Base-by-base conservation (phyloP, 1,140 invertebrate species). In the Calycopis cecrops region DNA sequence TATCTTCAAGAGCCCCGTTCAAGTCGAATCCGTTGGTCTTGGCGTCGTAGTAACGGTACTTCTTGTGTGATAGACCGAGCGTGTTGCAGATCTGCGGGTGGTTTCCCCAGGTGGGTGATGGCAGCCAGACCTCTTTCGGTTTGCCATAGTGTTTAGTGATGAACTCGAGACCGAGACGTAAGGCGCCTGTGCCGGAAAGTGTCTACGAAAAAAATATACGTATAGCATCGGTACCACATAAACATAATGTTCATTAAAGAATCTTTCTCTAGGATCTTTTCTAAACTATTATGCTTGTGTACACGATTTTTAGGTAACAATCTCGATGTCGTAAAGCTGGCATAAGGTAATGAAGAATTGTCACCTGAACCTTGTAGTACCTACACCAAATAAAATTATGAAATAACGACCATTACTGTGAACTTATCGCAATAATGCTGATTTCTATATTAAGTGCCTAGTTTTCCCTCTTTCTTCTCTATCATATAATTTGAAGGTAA, bases 101-200 rank as follows among this genome's bases (percentile, higher is more conserved):
- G 85, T 99, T 99, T 49, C 97, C 98, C 99, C 99, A 99, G 0
- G 98, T 95, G 9, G 98, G 98, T n/a, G 91, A 91, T 12, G 98
- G 97, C 64, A 99, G 71, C 88, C 98, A 99, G 49, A 99, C 90
- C 54, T 93, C 93, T 85, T 98, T 98, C 57, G 90, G 92, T 9
- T 93, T 93, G 35, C 92, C 90, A 84, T 96, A 97, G 85, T 96
- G 98, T 64, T 93, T 93, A 63, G 93, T 92, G 47, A 99, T 85
- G 81, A 99, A 99, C 53, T 94, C 94, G 50, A 94, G 94, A 40
- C 98, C 98, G 61, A 99, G 91, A 60, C 95, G 91, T 2, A 99
- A 88, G n/a, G 98, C 95, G 35, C 99, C 99, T 48, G 99, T 99
- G 52, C 99, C 98, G 68, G 98, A 99, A 61, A 99, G 94, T 51